Conservation (phyloP, 2,113 vertebrate species). For the Microtus oregoni region DNA sequence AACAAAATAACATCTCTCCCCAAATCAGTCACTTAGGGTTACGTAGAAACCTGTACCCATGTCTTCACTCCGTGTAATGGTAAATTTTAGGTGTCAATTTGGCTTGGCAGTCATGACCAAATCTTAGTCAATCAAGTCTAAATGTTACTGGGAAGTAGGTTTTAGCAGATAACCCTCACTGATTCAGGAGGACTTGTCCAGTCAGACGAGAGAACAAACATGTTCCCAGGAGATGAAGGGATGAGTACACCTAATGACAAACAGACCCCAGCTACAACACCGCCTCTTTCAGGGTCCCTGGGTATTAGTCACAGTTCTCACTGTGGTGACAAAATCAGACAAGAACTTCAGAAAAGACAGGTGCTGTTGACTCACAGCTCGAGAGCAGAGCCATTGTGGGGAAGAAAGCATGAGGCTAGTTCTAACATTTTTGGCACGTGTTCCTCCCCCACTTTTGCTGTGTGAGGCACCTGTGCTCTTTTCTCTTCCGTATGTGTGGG, state of each 20-base stretch:
- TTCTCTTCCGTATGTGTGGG: rapidly evolving
- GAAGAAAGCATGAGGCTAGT: neutral
- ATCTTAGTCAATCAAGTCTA: neutral
- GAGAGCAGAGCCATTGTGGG: neutral
- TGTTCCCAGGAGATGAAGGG: neutral
- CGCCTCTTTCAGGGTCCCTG: neutral
- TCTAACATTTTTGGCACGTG: neutral
- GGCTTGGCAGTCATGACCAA: neutral
- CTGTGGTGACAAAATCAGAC: neutral
- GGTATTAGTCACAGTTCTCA: neutral
- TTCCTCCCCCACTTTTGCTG: neutral
- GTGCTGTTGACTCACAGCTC: neutral
- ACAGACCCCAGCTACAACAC: rapidly evolving
- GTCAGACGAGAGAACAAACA: neutral
- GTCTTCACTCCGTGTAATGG: neutral
- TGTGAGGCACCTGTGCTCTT: rapidly evolving
- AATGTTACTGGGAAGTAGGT: neutral
- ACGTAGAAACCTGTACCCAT: neutral
- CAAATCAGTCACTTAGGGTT: neutral
- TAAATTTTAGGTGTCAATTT: neutral
- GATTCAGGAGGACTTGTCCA: neutral
- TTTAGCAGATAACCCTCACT: neutral
- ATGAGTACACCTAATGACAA: no score
- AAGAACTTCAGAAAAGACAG: neutral
- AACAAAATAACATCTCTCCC: neutral